These are phyloP conservation scores for Loxodonta africana DNA, from an alignment of 2,113 vertebrate genomes.

Conservation along the genomic window DNA sequence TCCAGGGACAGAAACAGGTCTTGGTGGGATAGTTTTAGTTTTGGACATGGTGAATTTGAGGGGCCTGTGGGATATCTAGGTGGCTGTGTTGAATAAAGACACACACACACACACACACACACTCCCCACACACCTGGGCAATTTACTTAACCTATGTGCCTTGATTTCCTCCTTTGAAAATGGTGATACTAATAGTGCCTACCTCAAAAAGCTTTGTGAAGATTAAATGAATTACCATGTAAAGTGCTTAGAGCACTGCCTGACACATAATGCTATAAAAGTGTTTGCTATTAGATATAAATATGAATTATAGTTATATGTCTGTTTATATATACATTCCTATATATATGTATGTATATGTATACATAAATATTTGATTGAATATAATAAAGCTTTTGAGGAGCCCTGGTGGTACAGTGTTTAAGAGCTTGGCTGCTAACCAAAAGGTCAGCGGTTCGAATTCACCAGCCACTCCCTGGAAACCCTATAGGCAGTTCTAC, in stretches of 20 bases:
- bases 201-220: background rate
- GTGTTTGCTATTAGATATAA: background rate
- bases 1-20: background rate
- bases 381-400: conserved; percentile 5
- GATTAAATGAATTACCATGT: background rate
- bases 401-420: too few relatives aligned
- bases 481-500: too few relatives aligned
- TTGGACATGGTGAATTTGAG: conserved; percentile 4
- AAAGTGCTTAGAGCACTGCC: background rate
- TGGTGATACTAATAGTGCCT: background rate
- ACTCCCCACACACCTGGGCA: background rate
- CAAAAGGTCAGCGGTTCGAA: too few relatives aligned
- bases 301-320: background rate
- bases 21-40: background rate
- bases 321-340: background rate
- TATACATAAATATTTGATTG: background rate
- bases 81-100: background rate
- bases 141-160: background rate
- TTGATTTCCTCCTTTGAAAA: conserved; percentile 20
- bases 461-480: too few relatives aligned
- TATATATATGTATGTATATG: background rate
- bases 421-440: too few relatives aligned
- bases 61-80: background rate
- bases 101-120: background rate
- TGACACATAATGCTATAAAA: background rate